phyloP scores from a whole-genome alignment of 2,113 vertebrate genomes.

The Dasyornis broadbenti region DNA sequence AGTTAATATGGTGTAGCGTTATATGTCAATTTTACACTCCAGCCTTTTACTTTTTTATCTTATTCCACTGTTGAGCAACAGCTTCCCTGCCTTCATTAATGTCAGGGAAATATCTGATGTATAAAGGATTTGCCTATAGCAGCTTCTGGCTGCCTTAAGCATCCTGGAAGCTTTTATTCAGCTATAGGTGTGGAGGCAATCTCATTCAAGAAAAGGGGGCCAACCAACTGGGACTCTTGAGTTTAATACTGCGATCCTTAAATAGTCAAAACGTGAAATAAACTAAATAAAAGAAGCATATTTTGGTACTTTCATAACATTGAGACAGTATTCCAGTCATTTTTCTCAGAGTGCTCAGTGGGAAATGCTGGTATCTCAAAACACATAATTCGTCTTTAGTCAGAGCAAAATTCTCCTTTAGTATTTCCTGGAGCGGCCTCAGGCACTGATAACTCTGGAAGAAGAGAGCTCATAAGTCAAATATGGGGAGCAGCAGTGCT shows the following conservation, averaged over 20 bases:
- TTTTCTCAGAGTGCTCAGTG: slow-evolving; percentile 48
- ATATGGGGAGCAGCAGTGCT: neutral
- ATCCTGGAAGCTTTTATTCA: neutral
- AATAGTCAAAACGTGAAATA: slow-evolving; percentile 10
- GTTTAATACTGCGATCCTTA: neutral
- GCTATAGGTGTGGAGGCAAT: neutral
- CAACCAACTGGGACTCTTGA: neutral
- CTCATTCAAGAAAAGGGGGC: neutral
- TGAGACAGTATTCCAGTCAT: slow-evolving; percentile 36
- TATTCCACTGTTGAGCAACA: neutral
- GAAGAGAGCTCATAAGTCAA: slow-evolving; percentile 13
- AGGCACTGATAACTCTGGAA: slow-evolving; percentile 10
- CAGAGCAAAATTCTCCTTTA: neutral
- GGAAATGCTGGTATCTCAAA: slow-evolving; percentile 12
- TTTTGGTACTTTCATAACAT: slow-evolving; percentile 13
- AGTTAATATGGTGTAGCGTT: neutral
- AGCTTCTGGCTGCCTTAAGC: neutral
- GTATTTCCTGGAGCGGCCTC: slow-evolving; percentile 21
- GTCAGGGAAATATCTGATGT: neutral
- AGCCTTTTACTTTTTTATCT: neutral
- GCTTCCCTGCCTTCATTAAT: neutral
- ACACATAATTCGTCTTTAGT: slow-evolving; percentile 14
- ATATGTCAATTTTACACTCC: neutral
- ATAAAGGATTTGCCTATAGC: neutral
- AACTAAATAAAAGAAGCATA: neutral